Base-by-base conservation (phyloP, 2,888 invertebrate species). In the Lasioglossum leucozonium region DNA sequence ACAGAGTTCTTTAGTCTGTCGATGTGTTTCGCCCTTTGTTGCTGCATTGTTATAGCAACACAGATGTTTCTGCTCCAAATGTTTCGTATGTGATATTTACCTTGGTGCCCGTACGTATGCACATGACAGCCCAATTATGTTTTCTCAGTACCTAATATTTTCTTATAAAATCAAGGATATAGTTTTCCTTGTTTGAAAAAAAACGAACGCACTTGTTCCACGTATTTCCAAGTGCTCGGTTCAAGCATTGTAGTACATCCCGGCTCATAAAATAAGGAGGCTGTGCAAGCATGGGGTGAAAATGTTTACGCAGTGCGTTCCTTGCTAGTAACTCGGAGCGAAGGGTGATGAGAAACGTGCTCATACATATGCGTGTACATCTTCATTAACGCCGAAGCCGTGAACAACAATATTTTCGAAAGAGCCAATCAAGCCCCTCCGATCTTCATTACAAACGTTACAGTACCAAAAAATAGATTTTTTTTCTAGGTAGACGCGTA, bases 221-320 rank as follows among this genome's bases (percentile, higher is more conserved):
- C 40, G 55, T 11, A 30, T 58, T 77, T 67, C 69, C 67, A 58
- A 82, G 76, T 5, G 30, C 22, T 5, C 22, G 22, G 71, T 37
- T 76, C 65, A 40, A 79, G 83, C 47, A 79, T 79, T 76, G 55
- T 72, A 34, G 51, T 37, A 26, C 75, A 65, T 42, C 11, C n/a
- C 67, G 34, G 2, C 44, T 72, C 72, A 58, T 30, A 58, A 73
- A 79, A 55, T 79, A 79, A 79, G 72, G 75, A 69, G 78, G 72
- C 79, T 47, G 37, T 34, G 72, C 67, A 40, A 55, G 79, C 78
- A 51, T 51, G 42, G 26, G 18, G n/a, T 10, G 26, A 72, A 75
- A 75, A 34, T 40, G 65, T n/a, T 26, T 62, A 55, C 51, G 82
- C 74, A 84, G 71, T 37, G 74, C 51, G 55, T 72, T 44, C 34